Conservation (phyloP, 2,888 invertebrate genomes). For the Pediacus dermestoides region DNA sequence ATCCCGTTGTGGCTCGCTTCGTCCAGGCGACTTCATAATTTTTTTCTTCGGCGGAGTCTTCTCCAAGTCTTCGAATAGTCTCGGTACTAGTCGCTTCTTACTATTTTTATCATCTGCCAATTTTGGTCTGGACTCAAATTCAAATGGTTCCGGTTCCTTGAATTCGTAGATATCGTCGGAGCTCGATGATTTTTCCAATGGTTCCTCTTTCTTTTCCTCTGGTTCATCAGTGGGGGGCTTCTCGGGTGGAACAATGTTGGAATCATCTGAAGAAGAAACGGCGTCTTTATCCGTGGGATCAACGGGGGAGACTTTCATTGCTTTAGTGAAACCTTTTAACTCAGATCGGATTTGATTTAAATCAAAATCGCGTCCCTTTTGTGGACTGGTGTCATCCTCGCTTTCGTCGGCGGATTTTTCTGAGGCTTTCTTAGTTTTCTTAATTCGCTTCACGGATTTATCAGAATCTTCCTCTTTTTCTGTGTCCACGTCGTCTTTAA, state of each 20-base stretch:
- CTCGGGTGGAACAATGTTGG: constrained; percentile 35
- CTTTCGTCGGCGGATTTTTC: constrained; percentile 51
- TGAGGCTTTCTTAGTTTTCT: constrained; percentile 47
- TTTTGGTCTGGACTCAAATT: constrained; percentile 65
- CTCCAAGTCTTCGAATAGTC: constrained; percentile 46
- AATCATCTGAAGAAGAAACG: constrained; percentile 41
- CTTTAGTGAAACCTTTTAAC: constrained; percentile 72
- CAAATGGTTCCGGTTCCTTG: constrained; percentile 85
- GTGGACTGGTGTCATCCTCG: constrained; percentile 50
- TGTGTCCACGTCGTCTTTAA: constrained; percentile 50
- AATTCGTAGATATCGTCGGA: constrained; percentile 77
- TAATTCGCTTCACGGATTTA: constrained; percentile 32
- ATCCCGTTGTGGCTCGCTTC: constrained; percentile 18
- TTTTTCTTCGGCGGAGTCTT: constrained; percentile 43
- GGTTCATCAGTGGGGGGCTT: constrained; percentile 23
- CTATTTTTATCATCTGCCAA: constrained; percentile 42
- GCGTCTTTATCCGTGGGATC: constrained; percentile 37
- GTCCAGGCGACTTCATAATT: constrained; percentile 34
- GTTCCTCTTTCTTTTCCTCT: constrained; percentile 34
- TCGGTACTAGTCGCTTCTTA: constrained; percentile 42
- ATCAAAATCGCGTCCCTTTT: constrained; percentile 74
- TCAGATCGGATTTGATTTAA: constrained; percentile 81
- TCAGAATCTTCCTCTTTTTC: constrained; percentile 48
- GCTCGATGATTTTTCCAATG: constrained; percentile 32
- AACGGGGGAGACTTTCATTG: constrained; percentile 49